Percentiles rank a stretch among this genome's conserved stretches.
These are phyloP conservation scores for Dendrocopos noguchii DNA, from an alignment of 2,113 vertebrate species.

Conservation along the genomic window DNA sequence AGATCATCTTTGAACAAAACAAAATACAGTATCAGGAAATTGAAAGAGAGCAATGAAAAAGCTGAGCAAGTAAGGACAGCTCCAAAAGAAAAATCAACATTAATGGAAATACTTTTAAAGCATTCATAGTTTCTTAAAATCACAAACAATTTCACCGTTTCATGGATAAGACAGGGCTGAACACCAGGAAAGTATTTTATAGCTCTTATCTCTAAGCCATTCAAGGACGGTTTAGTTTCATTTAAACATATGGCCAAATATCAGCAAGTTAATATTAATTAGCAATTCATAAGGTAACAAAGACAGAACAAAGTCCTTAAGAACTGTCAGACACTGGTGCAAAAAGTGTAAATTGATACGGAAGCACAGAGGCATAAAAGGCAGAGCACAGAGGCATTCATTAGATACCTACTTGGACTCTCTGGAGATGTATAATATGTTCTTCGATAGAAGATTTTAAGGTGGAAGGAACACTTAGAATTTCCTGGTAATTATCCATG, in stretches of 20 bases:
- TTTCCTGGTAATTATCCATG: conserved; percentile 85
- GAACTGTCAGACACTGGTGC: neutral
- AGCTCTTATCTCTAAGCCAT: neutral
- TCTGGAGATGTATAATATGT: conserved; percentile 78
- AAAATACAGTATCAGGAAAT: neutral
- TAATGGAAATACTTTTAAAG: neutral
- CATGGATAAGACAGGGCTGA: neutral
- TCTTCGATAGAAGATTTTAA: conserved; percentile 84
- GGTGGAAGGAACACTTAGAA: conserved; percentile 77
- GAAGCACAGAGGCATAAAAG: neutral
- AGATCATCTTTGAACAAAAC: neutral
- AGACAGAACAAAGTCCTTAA: neutral
- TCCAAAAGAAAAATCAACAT: neutral
- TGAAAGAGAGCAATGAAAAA: neutral
- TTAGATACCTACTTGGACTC: conserved; percentile 78
- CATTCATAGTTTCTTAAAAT: neutral
- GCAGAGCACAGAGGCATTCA: neutral
- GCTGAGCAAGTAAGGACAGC: neutral
- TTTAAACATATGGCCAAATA: neutral
- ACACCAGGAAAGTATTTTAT: neutral
- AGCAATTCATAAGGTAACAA: neutral
- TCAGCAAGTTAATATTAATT: neutral
- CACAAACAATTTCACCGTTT: neutral
- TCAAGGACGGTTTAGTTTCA: neutral
- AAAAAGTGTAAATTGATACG: neutral